Conservation (phyloP, 1,140 invertebrate species). For the Metaphire vulgaris region DNA sequence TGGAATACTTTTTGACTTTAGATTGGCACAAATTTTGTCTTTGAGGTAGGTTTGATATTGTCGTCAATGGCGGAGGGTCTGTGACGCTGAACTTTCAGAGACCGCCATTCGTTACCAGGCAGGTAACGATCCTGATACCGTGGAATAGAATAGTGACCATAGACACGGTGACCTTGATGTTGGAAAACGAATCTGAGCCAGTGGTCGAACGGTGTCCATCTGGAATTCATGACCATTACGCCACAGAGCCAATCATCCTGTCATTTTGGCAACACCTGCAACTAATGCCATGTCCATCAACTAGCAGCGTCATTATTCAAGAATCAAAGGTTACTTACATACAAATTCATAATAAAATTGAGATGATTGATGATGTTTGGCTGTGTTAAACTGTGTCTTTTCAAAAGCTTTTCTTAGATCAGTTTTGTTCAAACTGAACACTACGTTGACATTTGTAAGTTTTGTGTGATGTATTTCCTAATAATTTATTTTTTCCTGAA, state of each 20-base stretch:
- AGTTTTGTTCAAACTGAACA: too few relatives aligned
- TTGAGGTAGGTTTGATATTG: conserved; percentile 90
- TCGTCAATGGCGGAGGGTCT: conserved; percentile 93
- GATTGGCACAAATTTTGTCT: too few relatives aligned
- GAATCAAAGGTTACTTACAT: conserved; percentile 86
- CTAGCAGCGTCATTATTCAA: conserved; percentile 68
- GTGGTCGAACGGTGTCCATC: conserved; percentile 34
- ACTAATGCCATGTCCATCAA: conserved; percentile 86
- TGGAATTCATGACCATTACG: conserved; percentile 80
- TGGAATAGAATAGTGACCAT: conserved; percentile 79
- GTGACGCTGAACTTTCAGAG: conserved; percentile 88
- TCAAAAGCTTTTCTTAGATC: too few relatives aligned
- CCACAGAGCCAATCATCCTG: conserved; percentile 85
- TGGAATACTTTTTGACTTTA: too few relatives aligned
- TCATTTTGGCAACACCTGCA: conserved; percentile 90
- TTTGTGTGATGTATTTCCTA: too few relatives aligned
- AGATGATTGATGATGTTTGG: too few relatives aligned
- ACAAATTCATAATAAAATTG: too few relatives aligned
- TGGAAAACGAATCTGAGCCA: conserved; percentile 55
- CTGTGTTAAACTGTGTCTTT: too few relatives aligned
- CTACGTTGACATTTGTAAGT: too few relatives aligned
- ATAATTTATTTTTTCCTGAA: too few relatives aligned
- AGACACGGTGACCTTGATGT: conserved; percentile 63
- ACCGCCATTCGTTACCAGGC: conserved; percentile 79
- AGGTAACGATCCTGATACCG: conserved; percentile 84